Evolutionary conservation across 1,140 invertebrate species (phyloP).

Genomic region (Euura saliciscinereae): DNA sequence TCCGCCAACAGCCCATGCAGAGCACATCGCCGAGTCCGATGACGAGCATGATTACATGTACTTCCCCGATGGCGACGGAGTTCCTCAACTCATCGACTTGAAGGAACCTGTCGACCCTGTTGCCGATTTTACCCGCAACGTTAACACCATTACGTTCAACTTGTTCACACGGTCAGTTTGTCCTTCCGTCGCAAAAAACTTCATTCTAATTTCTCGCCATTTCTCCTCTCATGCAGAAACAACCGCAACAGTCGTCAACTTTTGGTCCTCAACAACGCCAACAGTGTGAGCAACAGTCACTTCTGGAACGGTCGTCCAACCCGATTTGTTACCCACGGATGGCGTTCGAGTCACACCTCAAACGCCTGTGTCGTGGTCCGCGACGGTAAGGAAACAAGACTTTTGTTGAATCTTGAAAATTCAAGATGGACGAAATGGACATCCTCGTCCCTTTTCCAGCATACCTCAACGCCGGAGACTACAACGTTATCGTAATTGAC

Average conservation of each 20-base stretch:
- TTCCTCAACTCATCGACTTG: not conserved
- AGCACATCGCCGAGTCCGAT: not conserved
- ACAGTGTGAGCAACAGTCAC: not conserved
- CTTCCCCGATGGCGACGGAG: conserved; percentile 17
- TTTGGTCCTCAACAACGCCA: not conserved
- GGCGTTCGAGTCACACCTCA: conserved; percentile 23
- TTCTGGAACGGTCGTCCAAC: conserved; percentile 24
- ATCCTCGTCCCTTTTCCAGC: conserved; percentile 36
- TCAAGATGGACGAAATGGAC: not conserved
- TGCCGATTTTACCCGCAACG: not conserved
- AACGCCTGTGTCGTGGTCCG: conserved; percentile 18
- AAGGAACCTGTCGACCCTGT: not conserved
- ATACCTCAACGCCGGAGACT: conserved; percentile 52
- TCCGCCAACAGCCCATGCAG: not conserved
- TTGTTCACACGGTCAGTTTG: conserved; percentile 15
- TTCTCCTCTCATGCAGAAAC: not conserved
- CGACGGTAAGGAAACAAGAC: conserved; percentile 28
- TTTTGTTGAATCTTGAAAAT: not conserved
- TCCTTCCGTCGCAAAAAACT: not conserved
- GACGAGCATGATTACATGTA: conserved; percentile 20
- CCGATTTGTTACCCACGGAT: conserved; percentile 37
- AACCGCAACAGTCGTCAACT: not conserved
- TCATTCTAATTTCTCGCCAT: not conserved
- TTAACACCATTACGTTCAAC: conserved; percentile 11
- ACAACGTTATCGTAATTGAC: conserved; percentile 65